Base-by-base conservation (phyloP, 2,888 invertebrate genomes). In the Embidobia sp. region DNA sequence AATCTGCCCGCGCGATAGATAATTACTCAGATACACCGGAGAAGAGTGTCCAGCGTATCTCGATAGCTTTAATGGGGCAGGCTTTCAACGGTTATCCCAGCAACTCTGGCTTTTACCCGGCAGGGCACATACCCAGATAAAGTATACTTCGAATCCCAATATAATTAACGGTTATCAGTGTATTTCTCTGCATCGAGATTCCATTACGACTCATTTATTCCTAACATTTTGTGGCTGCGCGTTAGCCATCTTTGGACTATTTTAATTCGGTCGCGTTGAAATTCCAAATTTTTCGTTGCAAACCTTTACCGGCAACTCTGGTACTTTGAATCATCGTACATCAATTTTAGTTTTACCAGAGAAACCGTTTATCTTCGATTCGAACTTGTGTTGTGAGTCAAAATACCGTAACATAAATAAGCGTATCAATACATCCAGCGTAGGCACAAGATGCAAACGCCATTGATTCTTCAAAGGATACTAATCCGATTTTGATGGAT, bases 61-160 rank as follows among this genome's bases (percentile, higher is more conserved):
- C 86, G 86, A 87, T 87, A 85, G 84, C 84, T 85, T 87, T 88
- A 87, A 87, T 87, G 87, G 87, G 84, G 86, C 87, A 87, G 87
- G 87, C 87, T 87, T 88, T 88, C 87, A 87, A 80, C 84, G 81
- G 85, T 86, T 88, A 88, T 88, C 87, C 85, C 82, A 79, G 81
- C 84, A 84, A 83, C 82, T 83, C 83, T 81, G 84, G 85, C 86
- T 83, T 86, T 87, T 87, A 87, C 85, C 82, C 83, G 79, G 78
- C 83, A 81, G 80, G 81, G 79, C 83, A 80, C 82, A 82, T 83
- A 79, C 81, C 72, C 82, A 80, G 85, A 85, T 86, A 86, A 86
- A 85, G 84, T 83, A 84, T 81, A 84, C 82, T 85, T 81, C 81
- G 81, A 78, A 79, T 48, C 67, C 57, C 69, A 77, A 81, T 82